Evolutionary conservation across 2,113 vertebrate species (phyloP), one percentile per base, ranked within the genome.

Genomic region (Heptranchias perlo): DNA sequence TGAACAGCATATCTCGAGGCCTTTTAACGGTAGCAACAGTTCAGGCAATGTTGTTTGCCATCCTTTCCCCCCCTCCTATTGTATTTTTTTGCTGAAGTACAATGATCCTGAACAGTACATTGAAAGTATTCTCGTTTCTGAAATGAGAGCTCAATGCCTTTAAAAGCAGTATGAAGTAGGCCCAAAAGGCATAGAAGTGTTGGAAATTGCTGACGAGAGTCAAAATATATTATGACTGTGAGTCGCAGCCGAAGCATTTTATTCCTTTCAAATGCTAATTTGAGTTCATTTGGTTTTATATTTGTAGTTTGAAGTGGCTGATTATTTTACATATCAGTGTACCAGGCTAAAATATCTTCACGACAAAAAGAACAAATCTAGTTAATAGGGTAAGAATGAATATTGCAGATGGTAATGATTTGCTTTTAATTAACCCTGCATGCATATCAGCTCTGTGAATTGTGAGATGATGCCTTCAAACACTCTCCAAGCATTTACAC

Each of bases 261-360:
- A 91, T 58, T 92, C 58, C n/a, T 92, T 92, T 92, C 54, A 62
- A 92, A 92, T 39, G 89, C 16, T n/a, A 92, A 92, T 62, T 62
- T 92, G 16, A 62, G 58, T 61, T 61, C 58, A 92, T 92, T 61
- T 92, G 89, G 31, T 35, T 92, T 61, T 39, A 92, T 7, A 21
- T 92, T 39, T 92, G 58, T 92, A 13, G 58, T 92, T 92, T 92
- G 89, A 92, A 62, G 89, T 92, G 58, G 89, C 58, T 92, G n/a
- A 61, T 35, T 62, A 92, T 92, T 92, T 92, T 62, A 62, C 89
- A 92, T 62, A 62, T 39, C 35, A 62, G 35, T 23, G 35, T n/a
- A 18, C 58, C 89, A 62, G 89, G 23, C 54, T 10, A 92, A 92
- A 92, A 92, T 62, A 92, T 35, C 31, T 91, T 91, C 31, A n/a